These are phyloP conservation scores for Dicerorhinus sumatrensis DNA, from an alignment of 2,113 vertebrate species.

Conservation along the genomic window DNA sequence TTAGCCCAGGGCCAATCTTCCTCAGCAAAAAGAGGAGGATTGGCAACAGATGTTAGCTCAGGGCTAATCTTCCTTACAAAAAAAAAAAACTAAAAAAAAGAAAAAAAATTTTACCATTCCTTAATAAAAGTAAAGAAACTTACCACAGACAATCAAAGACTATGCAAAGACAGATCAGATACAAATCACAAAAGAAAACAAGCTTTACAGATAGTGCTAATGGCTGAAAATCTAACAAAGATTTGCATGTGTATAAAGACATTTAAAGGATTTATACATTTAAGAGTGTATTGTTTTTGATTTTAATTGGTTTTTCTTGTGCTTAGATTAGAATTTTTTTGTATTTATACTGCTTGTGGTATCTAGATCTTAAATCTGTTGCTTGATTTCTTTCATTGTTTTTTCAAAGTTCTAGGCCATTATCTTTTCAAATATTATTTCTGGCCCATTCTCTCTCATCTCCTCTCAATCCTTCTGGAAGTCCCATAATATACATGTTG, in stretches of 20 bases:
- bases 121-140: slow-evolving; percentile 28
- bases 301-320: neutral
- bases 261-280: neutral
- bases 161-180: neutral
- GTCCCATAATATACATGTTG: neutral
- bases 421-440: slow-evolving; percentile 40
- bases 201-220: neutral
- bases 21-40: too few species aligned
- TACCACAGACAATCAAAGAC: neutral
- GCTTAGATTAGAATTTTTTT: neutral
- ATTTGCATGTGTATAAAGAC: neutral
- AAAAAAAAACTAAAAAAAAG: neutral
- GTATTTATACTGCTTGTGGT: neutral
- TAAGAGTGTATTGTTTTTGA: neutral
- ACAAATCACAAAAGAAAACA: slow-evolving; percentile 27
- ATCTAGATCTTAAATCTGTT: slow-evolving; percentile 9
- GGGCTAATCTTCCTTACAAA: too few species aligned
- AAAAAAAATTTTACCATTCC: neutral
- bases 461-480: neutral
- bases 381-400: neutral
- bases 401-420: slow-evolving; percentile 1
- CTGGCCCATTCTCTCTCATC: neutral
- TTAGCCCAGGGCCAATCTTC: too few species aligned
- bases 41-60: too few species aligned
- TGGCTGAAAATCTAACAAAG: neutral